Conservation (phyloP, 1,140 invertebrate species). For the Holcopasites calliopsidis region DNA sequence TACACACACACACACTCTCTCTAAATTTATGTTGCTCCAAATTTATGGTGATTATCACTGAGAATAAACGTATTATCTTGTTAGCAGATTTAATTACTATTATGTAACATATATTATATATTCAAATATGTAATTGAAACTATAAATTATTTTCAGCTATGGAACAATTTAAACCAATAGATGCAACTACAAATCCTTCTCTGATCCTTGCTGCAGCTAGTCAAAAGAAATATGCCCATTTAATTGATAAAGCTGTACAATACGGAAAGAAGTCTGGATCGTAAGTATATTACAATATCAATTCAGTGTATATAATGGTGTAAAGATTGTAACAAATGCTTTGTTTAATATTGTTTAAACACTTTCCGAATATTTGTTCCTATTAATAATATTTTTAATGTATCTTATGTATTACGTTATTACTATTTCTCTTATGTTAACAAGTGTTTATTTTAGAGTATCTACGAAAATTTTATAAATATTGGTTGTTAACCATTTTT, state of each 20-base stretch:
- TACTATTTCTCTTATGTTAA: neutral
- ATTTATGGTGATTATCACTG: neutral
- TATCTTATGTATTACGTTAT: neutral
- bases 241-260: slow-evolving; percentile 94
- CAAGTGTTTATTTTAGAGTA: neutral
- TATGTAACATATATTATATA: slow-evolving; percentile 30
- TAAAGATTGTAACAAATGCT: neutral
- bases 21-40: neutral
- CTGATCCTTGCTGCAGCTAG: slow-evolving; percentile 95
- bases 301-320: no score
- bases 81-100: neutral
- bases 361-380: neutral
- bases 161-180: slow-evolving; percentile 98
- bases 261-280: slow-evolving; percentile 88
- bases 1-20: neutral
- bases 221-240: slow-evolving; percentile 93
- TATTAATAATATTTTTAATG: neutral
- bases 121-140: slow-evolving; percentile 24
- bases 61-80: neutral
- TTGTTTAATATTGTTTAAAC: neutral
- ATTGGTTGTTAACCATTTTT: neutral
- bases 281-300: slow-evolving; percentile 75
- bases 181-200: slow-evolving; percentile 99
- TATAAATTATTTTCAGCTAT: slow-evolving; percentile 85
- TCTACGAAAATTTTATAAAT: neutral